Evolutionary conservation across 2,113 vertebrate species (phyloP).

Genomic region (Pseudorasbora parva): DNA sequence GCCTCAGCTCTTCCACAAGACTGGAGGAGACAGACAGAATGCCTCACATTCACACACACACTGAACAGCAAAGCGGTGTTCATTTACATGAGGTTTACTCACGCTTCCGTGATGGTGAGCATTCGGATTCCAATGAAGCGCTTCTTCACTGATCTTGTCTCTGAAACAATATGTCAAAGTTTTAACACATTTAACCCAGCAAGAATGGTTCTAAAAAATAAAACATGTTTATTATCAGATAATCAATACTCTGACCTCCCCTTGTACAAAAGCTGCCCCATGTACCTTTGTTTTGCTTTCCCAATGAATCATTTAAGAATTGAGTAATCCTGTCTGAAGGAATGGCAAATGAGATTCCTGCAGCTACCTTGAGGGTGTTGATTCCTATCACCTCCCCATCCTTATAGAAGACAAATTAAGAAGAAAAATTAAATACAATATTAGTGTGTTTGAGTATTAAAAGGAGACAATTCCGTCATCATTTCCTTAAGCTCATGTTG

Average conservation of each 20-base stretch:
- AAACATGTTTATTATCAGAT: background rate
- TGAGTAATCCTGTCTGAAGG: conserved; percentile 89
- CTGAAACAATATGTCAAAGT: conserved; percentile 68
- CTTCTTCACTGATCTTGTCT: conserved; percentile 82
- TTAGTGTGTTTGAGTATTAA: background rate
- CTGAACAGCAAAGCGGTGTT: background rate
- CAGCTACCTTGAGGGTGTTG: conserved; percentile 92
- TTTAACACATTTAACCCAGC: background rate
- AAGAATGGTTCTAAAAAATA: background rate
- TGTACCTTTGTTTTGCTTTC: conserved; percentile 85
- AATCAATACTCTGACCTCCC: background rate
- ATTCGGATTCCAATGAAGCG: conserved; percentile 93
- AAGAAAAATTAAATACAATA: background rate
- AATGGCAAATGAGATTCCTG: conserved; percentile 95
- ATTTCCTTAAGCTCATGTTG: background rate
- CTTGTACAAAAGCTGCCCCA: background rate
- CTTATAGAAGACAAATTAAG: conserved; percentile 64
- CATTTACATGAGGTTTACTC: conserved; percentile 61
- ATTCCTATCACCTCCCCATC: conserved; percentile 96
- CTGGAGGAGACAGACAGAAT: conserved; percentile 65
- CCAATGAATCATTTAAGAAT: conserved; percentile 85
- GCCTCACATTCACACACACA: background rate
- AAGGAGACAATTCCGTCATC: background rate
- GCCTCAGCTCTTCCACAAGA: conserved; percentile 85
- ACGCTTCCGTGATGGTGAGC: conserved; percentile 89